Evolutionary conservation across 2,797 vertebrate genomes (phyloP).

Genomic region (Anabas testudineus): DNA sequence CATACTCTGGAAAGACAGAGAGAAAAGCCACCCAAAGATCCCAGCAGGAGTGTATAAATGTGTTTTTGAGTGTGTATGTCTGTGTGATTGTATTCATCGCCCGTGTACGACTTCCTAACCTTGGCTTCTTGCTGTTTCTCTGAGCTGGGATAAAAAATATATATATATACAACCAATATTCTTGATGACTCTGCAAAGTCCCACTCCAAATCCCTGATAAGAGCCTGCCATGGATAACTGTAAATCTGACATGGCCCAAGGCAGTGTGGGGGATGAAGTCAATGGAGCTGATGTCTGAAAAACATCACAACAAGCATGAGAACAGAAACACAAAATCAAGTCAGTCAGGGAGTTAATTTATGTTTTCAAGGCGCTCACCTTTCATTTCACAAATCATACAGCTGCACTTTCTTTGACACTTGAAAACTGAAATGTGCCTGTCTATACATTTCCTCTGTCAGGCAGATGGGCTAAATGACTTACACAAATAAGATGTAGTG

Average conservation of each 20-base stretch:
- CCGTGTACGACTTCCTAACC: slow-evolving; percentile 57
- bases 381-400: slow-evolving; percentile 67
- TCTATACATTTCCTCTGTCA: slow-evolving; percentile 68
- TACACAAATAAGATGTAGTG: slow-evolving; percentile 72
- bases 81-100: slow-evolving; percentile 41
- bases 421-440: slow-evolving; percentile 62
- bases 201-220: slow-evolving; percentile 77
- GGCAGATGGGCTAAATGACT: slow-evolving; percentile 62
- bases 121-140: slow-evolving; percentile 66
- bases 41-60: slow-evolving; percentile 38
- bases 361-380: slow-evolving; percentile 66
- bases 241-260: slow-evolving; percentile 80
- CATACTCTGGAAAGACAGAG: slow-evolving; percentile 40
- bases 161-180: slow-evolving; percentile 71
- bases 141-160: slow-evolving; percentile 48
- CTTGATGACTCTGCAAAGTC: slow-evolving; percentile 79
- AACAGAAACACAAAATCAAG: slow-evolving; percentile 60
- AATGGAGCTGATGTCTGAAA: slow-evolving; percentile 60
- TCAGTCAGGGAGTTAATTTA: slow-evolving; percentile 69
- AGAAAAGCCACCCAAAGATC: slow-evolving; percentile 53
- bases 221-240: slow-evolving; percentile 75
- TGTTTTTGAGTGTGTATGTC: background rate
- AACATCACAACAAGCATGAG: slow-evolving; percentile 63
- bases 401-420: slow-evolving; percentile 64
- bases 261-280: slow-evolving; percentile 79